Percentiles rank a stretch among this genome's conserved stretches.
phyloP scores from a whole-genome alignment of 2,113 vertebrate species.

The Psephotus haematonotus region DNA sequence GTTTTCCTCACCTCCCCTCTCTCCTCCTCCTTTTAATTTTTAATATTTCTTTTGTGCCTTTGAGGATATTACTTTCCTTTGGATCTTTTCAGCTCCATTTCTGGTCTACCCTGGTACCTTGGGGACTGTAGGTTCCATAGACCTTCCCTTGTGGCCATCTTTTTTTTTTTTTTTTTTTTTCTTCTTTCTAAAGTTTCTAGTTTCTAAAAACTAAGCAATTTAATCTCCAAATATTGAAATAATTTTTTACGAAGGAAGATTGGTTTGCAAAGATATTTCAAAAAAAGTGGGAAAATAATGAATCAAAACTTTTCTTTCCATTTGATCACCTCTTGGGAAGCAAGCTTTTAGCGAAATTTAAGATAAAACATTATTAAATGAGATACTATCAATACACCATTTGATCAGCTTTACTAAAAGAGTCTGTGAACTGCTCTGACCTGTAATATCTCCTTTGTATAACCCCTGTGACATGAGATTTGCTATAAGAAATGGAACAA shows the following conservation, averaged over 20 bases:
- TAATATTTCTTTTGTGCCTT: background rate
- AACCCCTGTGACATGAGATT: conserved; percentile 20
- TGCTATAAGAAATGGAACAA: conserved; percentile 40
- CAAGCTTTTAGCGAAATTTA: background rate
- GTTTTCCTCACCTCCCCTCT: accelerated
- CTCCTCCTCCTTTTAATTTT: accelerated
- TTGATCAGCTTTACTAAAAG: background rate
- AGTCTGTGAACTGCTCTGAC: background rate
- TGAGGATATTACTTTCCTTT: background rate
- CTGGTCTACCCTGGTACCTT: background rate
- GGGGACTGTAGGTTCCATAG: background rate
- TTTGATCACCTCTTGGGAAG: background rate
- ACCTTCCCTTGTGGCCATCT: background rate
- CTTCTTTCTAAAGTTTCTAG: background rate
- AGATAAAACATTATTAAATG: conserved; percentile 14
- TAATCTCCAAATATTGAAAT: background rate
- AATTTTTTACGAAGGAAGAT: background rate
- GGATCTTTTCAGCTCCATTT: background rate
- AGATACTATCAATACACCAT: background rate
- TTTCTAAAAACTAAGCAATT: background rate
- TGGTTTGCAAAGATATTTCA: background rate
- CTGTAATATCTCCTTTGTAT: conserved; percentile 46
- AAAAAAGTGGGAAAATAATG: background rate
- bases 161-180: background rate
- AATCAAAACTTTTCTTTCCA: background rate